phyloP scores from a whole-genome alignment of 2,888 invertebrate species.

The Lymantria dispar region DNA sequence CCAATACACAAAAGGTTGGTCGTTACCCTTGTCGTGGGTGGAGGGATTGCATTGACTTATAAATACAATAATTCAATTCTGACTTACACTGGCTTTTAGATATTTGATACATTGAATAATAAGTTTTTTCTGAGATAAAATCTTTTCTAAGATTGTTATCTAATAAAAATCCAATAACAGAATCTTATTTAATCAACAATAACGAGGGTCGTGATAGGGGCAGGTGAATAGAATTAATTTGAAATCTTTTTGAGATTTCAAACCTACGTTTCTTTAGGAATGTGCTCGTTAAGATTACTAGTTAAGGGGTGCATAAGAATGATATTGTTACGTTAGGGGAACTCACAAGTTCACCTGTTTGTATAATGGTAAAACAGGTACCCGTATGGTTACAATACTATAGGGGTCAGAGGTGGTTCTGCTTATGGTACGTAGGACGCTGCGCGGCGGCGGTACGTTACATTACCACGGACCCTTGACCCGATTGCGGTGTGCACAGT shows the following conservation, averaged over 20 bases:
- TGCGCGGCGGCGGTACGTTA: slow-evolving; percentile 39
- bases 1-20: slow-evolving; percentile 53
- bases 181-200: slow-evolving; percentile 52
- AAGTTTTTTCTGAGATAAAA: neutral
- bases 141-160: slow-evolving; percentile 34
- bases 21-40: slow-evolving; percentile 26
- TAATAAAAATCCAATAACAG: slow-evolving; percentile 39
- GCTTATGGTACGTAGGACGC: slow-evolving; percentile 7
- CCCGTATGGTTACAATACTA: slow-evolving; percentile 43
- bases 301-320: slow-evolving; percentile 63
- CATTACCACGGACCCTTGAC: slow-evolving; percentile 71
- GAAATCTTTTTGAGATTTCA: slow-evolving; percentile 21
- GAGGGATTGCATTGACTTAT: slow-evolving; percentile 30
- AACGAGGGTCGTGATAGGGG: slow-evolving; percentile 53
- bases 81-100: slow-evolving; percentile 17
- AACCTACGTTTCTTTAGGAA: slow-evolving; percentile 36
- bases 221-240: slow-evolving; percentile 68
- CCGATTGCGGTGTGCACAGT: slow-evolving; percentile 70
- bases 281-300: slow-evolving; percentile 51
- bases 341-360: slow-evolving; percentile 64
- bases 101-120: slow-evolving; percentile 17
- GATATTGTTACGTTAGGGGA: slow-evolving; percentile 38
- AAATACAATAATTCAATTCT: slow-evolving; percentile 29
- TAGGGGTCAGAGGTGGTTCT: slow-evolving; percentile 29
- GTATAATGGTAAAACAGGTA: slow-evolving; percentile 63